These are phyloP conservation scores for Raja brachyura DNA, from an alignment of 2,113 vertebrate species.

Conservation along the genomic window DNA sequence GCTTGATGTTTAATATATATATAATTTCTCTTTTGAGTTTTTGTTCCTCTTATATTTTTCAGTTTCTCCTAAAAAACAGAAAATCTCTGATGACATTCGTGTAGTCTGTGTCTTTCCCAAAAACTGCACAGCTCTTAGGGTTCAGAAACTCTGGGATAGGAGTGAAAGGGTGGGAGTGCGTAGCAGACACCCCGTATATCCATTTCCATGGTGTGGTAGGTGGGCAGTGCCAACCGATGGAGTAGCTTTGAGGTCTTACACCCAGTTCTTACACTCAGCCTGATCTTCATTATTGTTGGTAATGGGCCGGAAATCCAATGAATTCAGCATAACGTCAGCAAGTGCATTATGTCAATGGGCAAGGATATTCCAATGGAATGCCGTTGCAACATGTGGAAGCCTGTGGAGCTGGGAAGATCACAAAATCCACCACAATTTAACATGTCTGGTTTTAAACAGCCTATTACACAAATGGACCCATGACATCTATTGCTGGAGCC, in stretches of 20 bases:
- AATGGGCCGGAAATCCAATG: not conserved
- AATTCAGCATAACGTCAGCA: not conserved
- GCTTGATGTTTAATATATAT: constrained; percentile 41
- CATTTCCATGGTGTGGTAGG: not conserved
- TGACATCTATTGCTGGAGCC: constrained; percentile 57
- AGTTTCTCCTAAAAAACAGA: not conserved
- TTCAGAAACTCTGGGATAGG: constrained; percentile 45
- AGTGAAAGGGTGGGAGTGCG: too few relatives aligned
- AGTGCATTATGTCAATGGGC: not conserved
- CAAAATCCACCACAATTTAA: not conserved
- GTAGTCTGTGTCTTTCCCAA: constrained; percentile 47
- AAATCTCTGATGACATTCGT: constrained; percentile 27
- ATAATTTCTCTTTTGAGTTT: constrained; percentile 49
- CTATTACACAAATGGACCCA: constrained; percentile 1
- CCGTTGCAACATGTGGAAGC: not conserved
- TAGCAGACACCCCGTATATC: not conserved
- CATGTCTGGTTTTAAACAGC: not conserved
- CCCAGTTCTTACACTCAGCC: not conserved
- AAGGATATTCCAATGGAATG: not conserved
- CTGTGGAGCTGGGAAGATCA: constrained; percentile 7
- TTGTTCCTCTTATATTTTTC: constrained; percentile 40
- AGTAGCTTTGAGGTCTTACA: not conserved
- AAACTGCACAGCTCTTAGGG: constrained; percentile 41
- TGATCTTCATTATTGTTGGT: not conserved
- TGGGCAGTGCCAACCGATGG: not conserved